Evolutionary conservation across 2,888 invertebrate genomes (phyloP).

Genomic region (Tethea ocularis): DNA sequence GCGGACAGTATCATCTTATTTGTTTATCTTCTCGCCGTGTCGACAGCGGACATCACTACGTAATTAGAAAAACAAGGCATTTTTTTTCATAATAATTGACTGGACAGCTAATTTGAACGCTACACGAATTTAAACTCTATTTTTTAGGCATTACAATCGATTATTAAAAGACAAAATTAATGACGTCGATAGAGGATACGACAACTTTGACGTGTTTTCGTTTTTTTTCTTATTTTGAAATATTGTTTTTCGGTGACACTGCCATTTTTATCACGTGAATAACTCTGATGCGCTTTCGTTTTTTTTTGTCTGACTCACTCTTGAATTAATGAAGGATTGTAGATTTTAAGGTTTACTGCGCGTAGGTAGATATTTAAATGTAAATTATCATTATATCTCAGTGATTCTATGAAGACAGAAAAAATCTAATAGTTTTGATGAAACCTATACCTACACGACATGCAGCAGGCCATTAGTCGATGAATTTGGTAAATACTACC

Average conservation of each 20-base stretch:
- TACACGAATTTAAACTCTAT: conserved; percentile 27
- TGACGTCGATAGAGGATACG: conserved; percentile 40
- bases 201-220: conserved; percentile 49
- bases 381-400: background rate
- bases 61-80: conserved; percentile 76
- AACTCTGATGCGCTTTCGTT: conserved; percentile 35
- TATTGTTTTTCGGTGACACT: conserved; percentile 71
- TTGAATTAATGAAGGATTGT: conserved; percentile 25
- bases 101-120: conserved; percentile 37
- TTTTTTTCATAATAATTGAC: conserved; percentile 77
- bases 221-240: conserved; percentile 54
- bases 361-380: background rate
- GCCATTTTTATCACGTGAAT: conserved; percentile 65
- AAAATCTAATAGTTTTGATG: too few species aligned
- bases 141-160: accelerated
- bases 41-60: conserved; percentile 71
- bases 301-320: conserved; percentile 31
- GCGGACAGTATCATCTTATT: conserved; percentile 76
- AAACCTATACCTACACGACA: too few species aligned
- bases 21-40: conserved; percentile 75
- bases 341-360: background rate
- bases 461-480: too few species aligned
- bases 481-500: too few species aligned
- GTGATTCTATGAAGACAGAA: too few species aligned
- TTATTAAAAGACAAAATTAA: conserved; percentile 15